Evolutionary conservation across 2,888 invertebrate species (phyloP).

Genomic region (Drosophila tripunctata): DNA sequence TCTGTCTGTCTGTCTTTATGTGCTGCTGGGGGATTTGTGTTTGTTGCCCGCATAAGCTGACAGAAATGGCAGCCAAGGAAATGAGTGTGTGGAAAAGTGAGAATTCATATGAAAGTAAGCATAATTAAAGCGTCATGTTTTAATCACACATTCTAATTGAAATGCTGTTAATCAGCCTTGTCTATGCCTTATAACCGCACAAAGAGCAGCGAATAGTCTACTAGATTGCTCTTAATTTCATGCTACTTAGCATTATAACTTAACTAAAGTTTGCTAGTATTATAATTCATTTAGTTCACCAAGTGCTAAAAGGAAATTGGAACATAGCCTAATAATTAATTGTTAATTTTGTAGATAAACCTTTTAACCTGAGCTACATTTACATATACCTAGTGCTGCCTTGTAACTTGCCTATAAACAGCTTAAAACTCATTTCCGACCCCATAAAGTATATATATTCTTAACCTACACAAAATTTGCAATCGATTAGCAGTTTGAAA

Average conservation of each 20-base stretch:
- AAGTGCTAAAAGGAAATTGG: too few species aligned
- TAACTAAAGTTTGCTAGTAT: too few species aligned
- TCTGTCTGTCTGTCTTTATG: background rate
- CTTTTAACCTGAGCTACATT: too few species aligned
- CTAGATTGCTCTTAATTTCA: background rate
- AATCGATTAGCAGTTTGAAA: too few species aligned
- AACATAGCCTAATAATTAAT: too few species aligned
- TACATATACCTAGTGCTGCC: too few species aligned
- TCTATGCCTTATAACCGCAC: background rate
- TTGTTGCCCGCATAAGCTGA: conserved; percentile 28
- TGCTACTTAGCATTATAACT: background rate
- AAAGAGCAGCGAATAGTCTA: background rate
- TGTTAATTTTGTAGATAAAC: too few species aligned
- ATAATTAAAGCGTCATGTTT: conserved; percentile 26
- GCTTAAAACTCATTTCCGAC: too few species aligned
- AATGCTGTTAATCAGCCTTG: conserved; percentile 38
- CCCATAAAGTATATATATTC: too few species aligned
- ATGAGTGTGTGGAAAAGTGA: background rate
- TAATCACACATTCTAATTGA: conserved; percentile 46
- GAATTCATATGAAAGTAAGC: background rate
- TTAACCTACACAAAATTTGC: too few species aligned
- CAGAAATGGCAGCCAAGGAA: background rate
- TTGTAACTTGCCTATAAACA: too few species aligned
- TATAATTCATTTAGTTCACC: too few species aligned
- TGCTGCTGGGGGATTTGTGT: conserved; percentile 25